Conservation (phyloP, 2,888 invertebrate species). For the Athalia cordata region DNA sequence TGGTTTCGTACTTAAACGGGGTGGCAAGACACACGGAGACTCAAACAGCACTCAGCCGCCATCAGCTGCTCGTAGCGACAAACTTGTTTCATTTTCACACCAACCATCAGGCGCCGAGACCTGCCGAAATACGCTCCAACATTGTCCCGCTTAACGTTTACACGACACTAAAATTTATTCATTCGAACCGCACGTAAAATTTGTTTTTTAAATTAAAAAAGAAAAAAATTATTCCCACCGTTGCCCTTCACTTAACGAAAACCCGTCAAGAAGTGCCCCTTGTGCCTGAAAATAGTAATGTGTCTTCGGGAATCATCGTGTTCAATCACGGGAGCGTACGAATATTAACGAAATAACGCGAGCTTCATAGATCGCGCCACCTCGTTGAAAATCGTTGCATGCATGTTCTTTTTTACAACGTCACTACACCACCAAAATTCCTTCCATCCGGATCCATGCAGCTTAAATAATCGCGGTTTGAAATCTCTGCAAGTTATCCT, state of each 20-base stretch:
- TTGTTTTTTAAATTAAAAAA: constrained; percentile 56
- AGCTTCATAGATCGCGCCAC: constrained; percentile 43
- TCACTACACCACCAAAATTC: constrained; percentile 10
- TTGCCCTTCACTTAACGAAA: constrained; percentile 69
- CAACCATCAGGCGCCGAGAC: constrained; percentile 60
- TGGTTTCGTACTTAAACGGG: constrained; percentile 46
- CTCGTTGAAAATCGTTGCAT: constrained; percentile 12
- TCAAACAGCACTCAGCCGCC: constrained; percentile 66
- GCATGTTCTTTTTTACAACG: constrained; percentile 10
- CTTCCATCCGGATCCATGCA: neutral
- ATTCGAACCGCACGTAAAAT: constrained; percentile 53
- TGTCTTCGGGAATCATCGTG: constrained; percentile 66
- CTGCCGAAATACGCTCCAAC: constrained; percentile 58
- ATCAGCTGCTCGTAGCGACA: constrained; percentile 69
- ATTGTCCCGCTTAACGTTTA: constrained; percentile 54
- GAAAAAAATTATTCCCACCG: constrained; percentile 61
- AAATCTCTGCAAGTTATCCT: too few species aligned
- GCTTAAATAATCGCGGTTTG: too few species aligned
- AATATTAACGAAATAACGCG: constrained; percentile 40
- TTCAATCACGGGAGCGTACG: constrained; percentile 51
- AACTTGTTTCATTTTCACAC: constrained; percentile 66
- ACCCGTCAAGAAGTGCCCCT: constrained; percentile 68
- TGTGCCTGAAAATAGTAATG: constrained; percentile 72
- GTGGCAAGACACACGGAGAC: constrained; percentile 59
- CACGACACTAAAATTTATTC: constrained; percentile 54